phyloP scores from a whole-genome alignment of 1,140 invertebrate genomes.

The Cardiocondyla obscurior region DNA sequence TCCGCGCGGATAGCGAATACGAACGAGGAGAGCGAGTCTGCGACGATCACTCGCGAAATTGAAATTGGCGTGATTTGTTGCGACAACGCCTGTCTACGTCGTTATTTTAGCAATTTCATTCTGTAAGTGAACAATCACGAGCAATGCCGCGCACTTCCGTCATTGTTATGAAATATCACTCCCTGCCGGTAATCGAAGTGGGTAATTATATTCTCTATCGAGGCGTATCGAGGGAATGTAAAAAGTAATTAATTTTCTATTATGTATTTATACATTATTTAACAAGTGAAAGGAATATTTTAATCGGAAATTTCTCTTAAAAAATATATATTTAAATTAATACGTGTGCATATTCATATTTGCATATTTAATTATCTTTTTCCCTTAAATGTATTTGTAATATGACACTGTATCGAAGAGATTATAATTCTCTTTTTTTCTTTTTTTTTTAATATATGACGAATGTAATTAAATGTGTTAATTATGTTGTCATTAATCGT shows the following conservation, averaged over 20 bases:
- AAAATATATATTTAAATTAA: background rate
- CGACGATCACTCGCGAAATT: slow-evolving; percentile 38
- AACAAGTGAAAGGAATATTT: background rate
- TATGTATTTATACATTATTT: background rate
- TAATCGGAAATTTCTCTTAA: background rate
- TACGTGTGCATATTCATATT: background rate
- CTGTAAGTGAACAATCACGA: slow-evolving; percentile 37
- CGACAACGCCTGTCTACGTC: background rate
- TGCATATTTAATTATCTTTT: background rate
- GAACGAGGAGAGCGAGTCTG: slow-evolving; percentile 9
- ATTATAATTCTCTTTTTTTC: background rate
- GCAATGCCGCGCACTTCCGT: slow-evolving; percentile 6
- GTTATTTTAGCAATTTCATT: slow-evolving; percentile 42
- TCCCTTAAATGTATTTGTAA: background rate
- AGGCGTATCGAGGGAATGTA: background rate
- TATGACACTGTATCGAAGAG: background rate
- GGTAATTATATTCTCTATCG: background rate
- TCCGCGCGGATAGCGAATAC: slow-evolving; percentile 22
- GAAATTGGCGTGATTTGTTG: slow-evolving; percentile 47
- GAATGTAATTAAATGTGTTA: background rate
- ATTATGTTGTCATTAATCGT: background rate
- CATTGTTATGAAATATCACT: slow-evolving; percentile 32
- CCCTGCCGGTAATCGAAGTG: background rate
- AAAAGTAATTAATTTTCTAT: background rate
- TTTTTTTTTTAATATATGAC: too few relatives aligned